Evolutionary conservation across 1,140 invertebrate genomes (phyloP), one percentile per base, ranked within the genome.

Genomic region (Bicyclus anynana): DNA sequence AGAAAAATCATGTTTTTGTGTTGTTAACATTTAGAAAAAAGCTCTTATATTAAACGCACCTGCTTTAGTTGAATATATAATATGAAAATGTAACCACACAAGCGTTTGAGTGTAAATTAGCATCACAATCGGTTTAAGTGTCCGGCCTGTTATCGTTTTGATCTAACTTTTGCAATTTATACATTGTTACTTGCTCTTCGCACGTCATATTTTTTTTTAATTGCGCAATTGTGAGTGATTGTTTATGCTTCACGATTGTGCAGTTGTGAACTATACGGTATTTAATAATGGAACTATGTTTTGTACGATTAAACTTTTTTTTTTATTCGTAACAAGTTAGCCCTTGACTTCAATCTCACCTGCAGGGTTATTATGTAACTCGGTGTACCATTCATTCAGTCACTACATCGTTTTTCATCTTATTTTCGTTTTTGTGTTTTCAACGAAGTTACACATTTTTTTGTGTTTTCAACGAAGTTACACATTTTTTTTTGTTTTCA

Each of bases 91-190:
- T 0, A 38, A 16, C 1, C 16, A 44, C 20, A 20, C 40, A 44
- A 44, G 1, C 16, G 40, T 44, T 20, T 44, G 16, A 44, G 5
- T 44, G 40, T 10, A 44, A 44, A 44, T 44, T 44, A 44, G 40
- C 40, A 44, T 44, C 18, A 20, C 40, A 44, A 38, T 38, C 37
- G 37, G 5, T 12, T 2, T 44, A 44, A 44, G 40, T 44, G 40
- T 44, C 40, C 40, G 40, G 2, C 12, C 18, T 44, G 5, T 20
- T 44, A 44, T 44, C 40, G 16, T 44, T 44, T 20, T 20, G 17
- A 44, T 44, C 40, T 20, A 20, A 44, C 37, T 44, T 20, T 44
- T 44, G 40, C 40, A 20, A 1, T 44, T 44, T 44, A 44, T 44
- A 44, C 40, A 44, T 20, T 20, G 40, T 44, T 44, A 44, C 40